Evolutionary conservation across 2,888 invertebrate genomes (phyloP).

Genomic region (Sabatieria punctata): DNA sequence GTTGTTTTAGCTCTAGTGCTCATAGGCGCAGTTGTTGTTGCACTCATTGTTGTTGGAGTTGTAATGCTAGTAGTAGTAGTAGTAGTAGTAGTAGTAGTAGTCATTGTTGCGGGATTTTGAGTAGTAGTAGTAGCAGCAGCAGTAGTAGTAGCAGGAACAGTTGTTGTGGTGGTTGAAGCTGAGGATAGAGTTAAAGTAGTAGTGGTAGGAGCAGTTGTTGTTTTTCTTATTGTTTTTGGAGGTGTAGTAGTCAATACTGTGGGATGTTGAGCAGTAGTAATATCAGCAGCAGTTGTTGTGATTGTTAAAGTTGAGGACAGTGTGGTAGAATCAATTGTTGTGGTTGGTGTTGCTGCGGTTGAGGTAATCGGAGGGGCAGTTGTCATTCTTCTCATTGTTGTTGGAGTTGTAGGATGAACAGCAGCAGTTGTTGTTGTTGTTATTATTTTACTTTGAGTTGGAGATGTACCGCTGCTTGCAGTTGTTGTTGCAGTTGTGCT

Average conservation of each 20-base stretch:
- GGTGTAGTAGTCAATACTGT: conserved; percentile 4
- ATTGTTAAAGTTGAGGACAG: neutral
- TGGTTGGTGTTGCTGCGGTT: neutral
- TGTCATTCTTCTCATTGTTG: neutral
- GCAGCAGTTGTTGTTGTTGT: conserved; percentile 2
- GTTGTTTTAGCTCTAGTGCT: neutral
- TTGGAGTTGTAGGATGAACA: neutral
- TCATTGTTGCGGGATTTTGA: neutral
- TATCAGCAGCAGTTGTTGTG: conserved; percentile 1
- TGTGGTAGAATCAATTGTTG: conserved; percentile 1
- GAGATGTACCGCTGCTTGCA: no score
- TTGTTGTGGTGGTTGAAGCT: conserved; percentile 3
- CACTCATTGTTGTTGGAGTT: neutral
- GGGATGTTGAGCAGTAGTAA: conserved; percentile 2
- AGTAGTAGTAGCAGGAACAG: conserved; percentile 7
- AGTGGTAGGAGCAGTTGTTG: conserved; percentile 5
- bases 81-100: conserved; percentile 8
- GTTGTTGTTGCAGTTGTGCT: no score
- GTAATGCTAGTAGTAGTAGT: neutral
- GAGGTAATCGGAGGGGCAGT: conserved; percentile 3
- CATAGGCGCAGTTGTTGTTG: neutral
- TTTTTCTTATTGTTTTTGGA: conserved; percentile 4
- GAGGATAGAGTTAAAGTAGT: neutral
- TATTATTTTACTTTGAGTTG: no score
- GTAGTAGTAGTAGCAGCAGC: conserved; percentile 2